Evolutionary conservation across 1,140 invertebrate species (phyloP).

Genomic region (Bombus balteatus): DNA sequence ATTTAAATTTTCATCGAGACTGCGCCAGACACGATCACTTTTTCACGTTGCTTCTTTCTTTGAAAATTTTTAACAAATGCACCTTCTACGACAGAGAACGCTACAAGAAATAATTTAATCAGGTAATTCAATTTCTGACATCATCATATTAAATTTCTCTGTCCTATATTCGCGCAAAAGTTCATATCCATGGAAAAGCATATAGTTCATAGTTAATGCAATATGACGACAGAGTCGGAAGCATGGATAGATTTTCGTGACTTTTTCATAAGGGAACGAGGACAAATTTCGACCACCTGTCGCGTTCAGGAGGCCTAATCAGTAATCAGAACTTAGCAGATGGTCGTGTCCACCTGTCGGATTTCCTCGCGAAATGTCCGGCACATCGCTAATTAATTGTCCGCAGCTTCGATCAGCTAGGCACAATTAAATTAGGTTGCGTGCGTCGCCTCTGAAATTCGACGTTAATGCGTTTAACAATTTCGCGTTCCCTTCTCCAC

Average conservation of each 20-base stretch:
- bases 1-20: constrained; percentile 16
- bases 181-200: too few species aligned
- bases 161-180: neutral
- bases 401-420: constrained; percentile 38
- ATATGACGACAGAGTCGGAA: neutral
- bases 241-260: neutral
- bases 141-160: neutral
- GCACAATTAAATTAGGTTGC: constrained; percentile 35
- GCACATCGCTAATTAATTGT: constrained; percentile 54
- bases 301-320: constrained; percentile 33
- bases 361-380: constrained; percentile 50
- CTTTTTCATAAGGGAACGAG: neutral
- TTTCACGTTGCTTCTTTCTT: neutral
- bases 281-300: constrained; percentile 42
- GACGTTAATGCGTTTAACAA: constrained; percentile 5
- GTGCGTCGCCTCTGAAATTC: constrained; percentile 30
- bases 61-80: too few species aligned
- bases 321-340: constrained; percentile 19
- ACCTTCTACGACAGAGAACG: too few species aligned
- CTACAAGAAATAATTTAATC: neutral
- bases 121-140: neutral
- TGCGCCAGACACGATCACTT: neutral
- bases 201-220: neutral
- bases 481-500: neutral
- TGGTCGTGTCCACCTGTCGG: constrained; percentile 45